These are phyloP conservation scores for Salticus scenicus DNA, from an alignment of 2,888 invertebrate species.

Conservation along the genomic window DNA sequence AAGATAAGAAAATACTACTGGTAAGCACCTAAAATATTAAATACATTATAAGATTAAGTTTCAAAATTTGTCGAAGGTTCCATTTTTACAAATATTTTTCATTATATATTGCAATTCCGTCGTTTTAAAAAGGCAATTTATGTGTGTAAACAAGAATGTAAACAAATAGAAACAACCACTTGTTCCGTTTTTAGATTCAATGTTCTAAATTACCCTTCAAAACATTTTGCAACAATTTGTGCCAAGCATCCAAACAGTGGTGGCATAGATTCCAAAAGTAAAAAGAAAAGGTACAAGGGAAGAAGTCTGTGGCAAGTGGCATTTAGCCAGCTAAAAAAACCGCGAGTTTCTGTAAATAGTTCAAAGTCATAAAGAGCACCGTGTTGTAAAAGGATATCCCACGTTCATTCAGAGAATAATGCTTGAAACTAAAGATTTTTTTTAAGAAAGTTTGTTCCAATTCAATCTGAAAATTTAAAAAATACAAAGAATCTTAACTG, in stretches of 20 bases:
- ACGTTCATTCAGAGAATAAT: slow-evolving; percentile 9
- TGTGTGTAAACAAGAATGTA: no score
- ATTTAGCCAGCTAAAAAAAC: slow-evolving; percentile 16
- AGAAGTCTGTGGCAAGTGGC: background rate
- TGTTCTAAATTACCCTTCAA: background rate
- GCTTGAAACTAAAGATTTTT: no score
- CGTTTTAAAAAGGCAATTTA: no score
- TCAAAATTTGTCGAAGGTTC: no score
- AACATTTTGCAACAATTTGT: background rate
- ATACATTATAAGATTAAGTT: no score
- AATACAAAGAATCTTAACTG: no score
- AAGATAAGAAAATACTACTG: no score
- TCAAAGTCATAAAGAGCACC: slow-evolving; percentile 41
- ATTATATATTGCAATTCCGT: no score
- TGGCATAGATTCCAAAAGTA: slow-evolving; percentile 2
- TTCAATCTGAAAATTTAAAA: no score
- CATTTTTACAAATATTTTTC: no score
- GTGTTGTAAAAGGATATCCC: slow-evolving; percentile 24
- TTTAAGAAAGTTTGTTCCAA: no score
- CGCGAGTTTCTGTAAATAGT: slow-evolving; percentile 22
- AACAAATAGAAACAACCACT: background rate
- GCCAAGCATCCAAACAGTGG: background rate
- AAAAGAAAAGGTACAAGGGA: background rate
- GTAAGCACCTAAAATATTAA: no score
- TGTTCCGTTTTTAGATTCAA: background rate